Percentiles rank a stretch among this genome's conserved stretches.
Evolutionary conservation across 2,888 invertebrate genomes (phyloP).

Genomic region (Melanotus villosus): DNA sequence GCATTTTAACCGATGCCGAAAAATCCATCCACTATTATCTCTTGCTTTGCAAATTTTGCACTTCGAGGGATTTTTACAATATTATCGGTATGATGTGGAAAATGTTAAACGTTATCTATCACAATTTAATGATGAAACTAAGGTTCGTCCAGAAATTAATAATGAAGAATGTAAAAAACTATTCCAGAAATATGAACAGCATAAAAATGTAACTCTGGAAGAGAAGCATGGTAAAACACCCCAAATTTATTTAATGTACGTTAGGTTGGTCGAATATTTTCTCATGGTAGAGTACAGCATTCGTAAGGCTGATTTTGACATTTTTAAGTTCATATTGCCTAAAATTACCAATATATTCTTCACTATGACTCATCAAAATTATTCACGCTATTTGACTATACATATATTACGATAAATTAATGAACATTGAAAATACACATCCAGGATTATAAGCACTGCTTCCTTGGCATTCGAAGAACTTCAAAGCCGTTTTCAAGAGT

Average conservation of each 20-base stretch:
- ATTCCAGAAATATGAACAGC: not conserved
- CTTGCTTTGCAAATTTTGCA: conserved; percentile 50
- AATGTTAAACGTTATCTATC: too few species aligned
- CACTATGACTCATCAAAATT: conserved; percentile 8
- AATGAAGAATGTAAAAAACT: too few species aligned
- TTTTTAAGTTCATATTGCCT: not conserved
- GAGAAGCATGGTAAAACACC: not conserved
- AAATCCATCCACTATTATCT: conserved; percentile 51
- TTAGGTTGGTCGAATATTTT: conserved; percentile 29
- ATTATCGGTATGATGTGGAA: not conserved
- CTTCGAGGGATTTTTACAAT: conserved; percentile 37
- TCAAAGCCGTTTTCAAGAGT: not conserved
- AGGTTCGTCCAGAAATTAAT: too few species aligned
- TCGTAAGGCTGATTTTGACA: not conserved
- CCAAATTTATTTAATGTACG: conserved; percentile 51
- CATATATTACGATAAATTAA: conserved; percentile 3
- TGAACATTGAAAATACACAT: conserved; percentile 3
- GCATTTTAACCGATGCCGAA: conserved; percentile 59
- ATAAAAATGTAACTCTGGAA: not conserved
- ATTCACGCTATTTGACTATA: not conserved
- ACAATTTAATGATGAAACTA: too few species aligned
- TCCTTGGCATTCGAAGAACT: not conserved
- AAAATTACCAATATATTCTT: conserved; percentile 13
- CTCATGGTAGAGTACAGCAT: not conserved
- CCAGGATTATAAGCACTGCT: not conserved